Base-by-base conservation (phyloP, 2,888 invertebrate species). In the Drosophila lacicola region DNA sequence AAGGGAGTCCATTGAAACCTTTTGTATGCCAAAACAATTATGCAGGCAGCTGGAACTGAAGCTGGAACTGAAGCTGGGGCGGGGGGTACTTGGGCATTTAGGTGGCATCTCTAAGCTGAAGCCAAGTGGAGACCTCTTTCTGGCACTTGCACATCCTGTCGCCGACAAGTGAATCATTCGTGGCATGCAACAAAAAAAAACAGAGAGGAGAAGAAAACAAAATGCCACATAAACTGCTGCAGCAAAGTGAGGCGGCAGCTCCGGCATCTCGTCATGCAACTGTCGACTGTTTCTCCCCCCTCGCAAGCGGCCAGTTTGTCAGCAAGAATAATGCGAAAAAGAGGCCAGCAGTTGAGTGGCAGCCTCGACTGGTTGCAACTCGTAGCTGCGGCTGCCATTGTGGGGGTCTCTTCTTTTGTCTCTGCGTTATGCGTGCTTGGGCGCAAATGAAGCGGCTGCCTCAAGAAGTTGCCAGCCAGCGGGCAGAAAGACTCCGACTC, bases 381-480 rank as follows among this genome's bases (percentile, higher is more conserved):
- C 58, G 71, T 71, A 66, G 66, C 70, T 47, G 76, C 34, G 37
- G 57, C 71, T 61, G 25, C 21, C 69, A 65, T 61, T 65, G 61
- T 67, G 75, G 82, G 70, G 66, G 66, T 80, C 75, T 83, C 51
- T 2, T 79, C 49, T 54, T 66, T 82, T 87, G 70, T 82, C 78
- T 88, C 85, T 80, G 80, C n/a, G 80, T 74, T 78, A 89, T 88
- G 90, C 89, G 86, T 90, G 89, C 89, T 90, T 90, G 90, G 89
- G 82, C 82, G 79, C 90, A 90, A 90, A 88, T 88, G 82, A 88
- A 80, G 88, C 85, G 82, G 65, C 69, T 58, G 74, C 51, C 72
- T 39, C 41, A 42, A 62, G 78, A 37, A 64, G 69, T 56, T 41
- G 29, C 46, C 41, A 46, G 39, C 44, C 19, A 46, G 46, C 49